Evolutionary conservation across 2,797 vertebrate genomes (phyloP).

Genomic region (Myotis vivesi): DNA sequence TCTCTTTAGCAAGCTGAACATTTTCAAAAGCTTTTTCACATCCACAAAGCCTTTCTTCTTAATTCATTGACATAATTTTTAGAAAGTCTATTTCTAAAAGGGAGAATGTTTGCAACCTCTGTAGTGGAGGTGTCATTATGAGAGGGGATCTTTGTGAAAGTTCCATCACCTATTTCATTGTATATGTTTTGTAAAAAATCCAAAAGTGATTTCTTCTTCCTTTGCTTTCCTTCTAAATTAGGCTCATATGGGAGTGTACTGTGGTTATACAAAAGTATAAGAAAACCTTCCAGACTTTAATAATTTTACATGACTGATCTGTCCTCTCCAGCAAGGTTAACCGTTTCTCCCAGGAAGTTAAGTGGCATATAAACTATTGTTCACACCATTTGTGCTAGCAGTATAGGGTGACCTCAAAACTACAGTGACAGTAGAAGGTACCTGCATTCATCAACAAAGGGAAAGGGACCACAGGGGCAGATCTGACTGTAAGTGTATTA

Average conservation of each 20-base stretch:
- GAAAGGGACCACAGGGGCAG: constrained; percentile 85
- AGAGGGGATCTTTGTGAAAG: constrained; percentile 48
- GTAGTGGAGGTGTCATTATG: constrained; percentile 20
- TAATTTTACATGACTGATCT: constrained; percentile 88
- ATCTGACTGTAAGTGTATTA: constrained; percentile 85
- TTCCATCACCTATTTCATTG: constrained; percentile 45
- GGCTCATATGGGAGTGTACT: constrained; percentile 56
- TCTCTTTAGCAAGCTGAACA: constrained; percentile 58
- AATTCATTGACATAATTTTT: constrained; percentile 63
- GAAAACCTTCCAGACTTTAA: constrained; percentile 86
- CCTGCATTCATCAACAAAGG: constrained; percentile 87
- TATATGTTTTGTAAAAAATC: constrained; percentile 60
- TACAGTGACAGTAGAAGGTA: constrained; percentile 82
- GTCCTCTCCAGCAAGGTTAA: constrained; percentile 88
- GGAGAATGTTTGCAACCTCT: constrained; percentile 47
- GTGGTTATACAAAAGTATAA: constrained; percentile 81
- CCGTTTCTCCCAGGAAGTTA: constrained; percentile 88
- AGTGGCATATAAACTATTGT: constrained; percentile 90
- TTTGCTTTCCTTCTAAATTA: constrained; percentile 74
- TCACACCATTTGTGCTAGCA: constrained; percentile 88
- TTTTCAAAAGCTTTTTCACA: constrained; percentile 62
- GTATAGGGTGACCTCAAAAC: constrained; percentile 85
- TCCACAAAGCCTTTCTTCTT: constrained; percentile 47
- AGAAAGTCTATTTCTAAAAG: constrained; percentile 51
- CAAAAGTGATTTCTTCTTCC: constrained; percentile 66